Evolutionary conservation across 2,797 vertebrate species (phyloP).

Genomic region (Schizothorax lantsangensis): DNA sequence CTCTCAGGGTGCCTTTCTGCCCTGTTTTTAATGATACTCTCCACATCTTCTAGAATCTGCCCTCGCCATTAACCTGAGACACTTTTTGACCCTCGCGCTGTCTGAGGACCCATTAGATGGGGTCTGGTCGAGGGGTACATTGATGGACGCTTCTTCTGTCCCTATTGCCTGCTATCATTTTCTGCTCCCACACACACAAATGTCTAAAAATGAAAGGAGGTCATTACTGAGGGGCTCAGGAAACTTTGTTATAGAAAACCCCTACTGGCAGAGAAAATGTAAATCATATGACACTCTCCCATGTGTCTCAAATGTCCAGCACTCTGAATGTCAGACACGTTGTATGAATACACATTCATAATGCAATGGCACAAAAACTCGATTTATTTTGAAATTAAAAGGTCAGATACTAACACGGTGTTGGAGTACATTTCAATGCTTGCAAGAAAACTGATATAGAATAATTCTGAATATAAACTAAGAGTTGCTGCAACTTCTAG

Average conservation of each 20-base stretch:
- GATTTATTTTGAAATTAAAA: slow-evolving; percentile 65
- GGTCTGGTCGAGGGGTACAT: not conserved
- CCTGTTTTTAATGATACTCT: slow-evolving; percentile 47
- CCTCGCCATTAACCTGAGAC: slow-evolving; percentile 37
- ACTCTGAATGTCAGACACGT: slow-evolving; percentile 73
- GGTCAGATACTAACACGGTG: slow-evolving; percentile 33
- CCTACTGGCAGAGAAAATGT: slow-evolving; percentile 23
- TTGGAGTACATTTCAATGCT: not conserved
- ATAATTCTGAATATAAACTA: slow-evolving; percentile 1
- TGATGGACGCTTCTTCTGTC: slow-evolving; percentile 26
- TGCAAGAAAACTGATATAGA: slow-evolving; percentile 16
- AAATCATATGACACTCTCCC: slow-evolving; percentile 33
- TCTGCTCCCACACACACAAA: not conserved
- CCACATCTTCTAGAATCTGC: slow-evolving; percentile 18
- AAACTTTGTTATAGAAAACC: slow-evolving; percentile 35
- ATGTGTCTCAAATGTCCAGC: slow-evolving; percentile 17
- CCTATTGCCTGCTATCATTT: slow-evolving; percentile 38
- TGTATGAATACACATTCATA: slow-evolving; percentile 70
- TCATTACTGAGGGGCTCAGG: slow-evolving; percentile 19
- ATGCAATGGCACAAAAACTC: slow-evolving; percentile 38
- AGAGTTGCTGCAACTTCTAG: not conserved
- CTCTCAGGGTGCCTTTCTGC: slow-evolving; percentile 23
- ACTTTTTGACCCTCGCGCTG: slow-evolving; percentile 40
- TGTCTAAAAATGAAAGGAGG: slow-evolving; percentile 5
- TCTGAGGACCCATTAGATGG: slow-evolving; percentile 52